Evolutionary conservation across 2,888 invertebrate species (phyloP), one percentile per base, ranked within the genome.

Genomic region (Linyphia triangularis): DNA sequence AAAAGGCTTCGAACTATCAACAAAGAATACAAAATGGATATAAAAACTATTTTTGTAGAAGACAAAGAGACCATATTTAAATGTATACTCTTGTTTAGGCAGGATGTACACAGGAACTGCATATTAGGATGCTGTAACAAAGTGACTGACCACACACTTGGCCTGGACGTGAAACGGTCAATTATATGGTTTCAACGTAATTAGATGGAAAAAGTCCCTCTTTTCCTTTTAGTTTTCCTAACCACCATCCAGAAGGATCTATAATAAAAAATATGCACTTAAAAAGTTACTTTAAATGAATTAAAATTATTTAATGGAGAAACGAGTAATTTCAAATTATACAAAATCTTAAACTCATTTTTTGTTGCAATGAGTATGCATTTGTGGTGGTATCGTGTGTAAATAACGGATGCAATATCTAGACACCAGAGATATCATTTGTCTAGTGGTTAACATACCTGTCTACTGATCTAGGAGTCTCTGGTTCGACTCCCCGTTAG

Each of bases 181-280:
- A 1, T 70, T 43, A 88, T n/a, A 89, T 83, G 51, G 30, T 84
- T 90, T 93, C 93, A 19, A 95, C 94, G 91, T 95, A 95, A 92
- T 95, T 95, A 40, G 94, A 94, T 1, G 95, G 95, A 90, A 95
- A 95, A 5, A 95, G 93, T 7, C 95, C 95, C 88, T 94, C 93
- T 90, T 93, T 94, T 4, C 94, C 94, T 79, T 93, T 92, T 24
- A 94, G 91, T 91, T 93, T 93, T 59, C 95, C 95, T 61, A 93
- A 93, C 95, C 95, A 95, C 95, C 95, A 95, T n/a, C 95, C 95
- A 22, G 94, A 94, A 37, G 94, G 94, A 92, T 95, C 95, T 95
- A 92, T 73, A 93, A 92, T 43, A 90, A 72, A 33, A 70, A 43
- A 0, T 26, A 3, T 4, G 33, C 9, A 6, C 33, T 33, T 33